Percentiles rank a stretch among this genome's conserved stretches.
phyloP scores from a whole-genome alignment of 2,888 invertebrate species.

The Mystacides longicornis region DNA sequence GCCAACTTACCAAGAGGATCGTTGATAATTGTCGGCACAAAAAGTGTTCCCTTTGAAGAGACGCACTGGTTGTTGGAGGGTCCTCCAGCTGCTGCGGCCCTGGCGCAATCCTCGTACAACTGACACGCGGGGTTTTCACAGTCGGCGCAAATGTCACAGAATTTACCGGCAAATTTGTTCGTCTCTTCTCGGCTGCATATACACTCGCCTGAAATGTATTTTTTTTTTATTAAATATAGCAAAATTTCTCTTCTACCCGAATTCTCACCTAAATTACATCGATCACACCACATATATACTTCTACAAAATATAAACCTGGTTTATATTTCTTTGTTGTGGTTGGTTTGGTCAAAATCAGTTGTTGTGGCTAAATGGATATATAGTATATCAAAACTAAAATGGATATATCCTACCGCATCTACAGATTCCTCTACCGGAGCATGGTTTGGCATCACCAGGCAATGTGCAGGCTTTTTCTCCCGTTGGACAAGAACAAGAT shows the following conservation, averaged over 20 bases:
- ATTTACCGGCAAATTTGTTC: constrained; percentile 39
- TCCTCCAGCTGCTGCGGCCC: constrained; percentile 29
- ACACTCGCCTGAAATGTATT: constrained; percentile 40
- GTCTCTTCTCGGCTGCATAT: constrained; percentile 34
- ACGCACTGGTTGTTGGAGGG: constrained; percentile 3
- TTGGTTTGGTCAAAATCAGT: no score
- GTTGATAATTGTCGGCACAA: background rate
- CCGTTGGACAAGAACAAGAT: constrained; percentile 50
- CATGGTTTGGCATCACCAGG: constrained; percentile 48
- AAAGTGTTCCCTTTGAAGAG: constrained; percentile 2
- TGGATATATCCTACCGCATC: constrained; percentile 51
- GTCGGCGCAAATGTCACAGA: constrained; percentile 46
- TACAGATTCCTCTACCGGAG: constrained; percentile 68
- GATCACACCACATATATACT: no score
- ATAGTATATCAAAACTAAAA: no score
- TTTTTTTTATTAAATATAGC: no score
- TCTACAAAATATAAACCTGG: no score
- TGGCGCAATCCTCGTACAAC: constrained; percentile 43
- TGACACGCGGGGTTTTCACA: constrained; percentile 47
- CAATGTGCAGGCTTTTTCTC: constrained; percentile 45
- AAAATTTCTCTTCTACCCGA: no score
- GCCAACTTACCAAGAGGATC: background rate
- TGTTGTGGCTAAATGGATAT: no score
- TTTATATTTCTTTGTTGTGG: no score
- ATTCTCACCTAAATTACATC: background rate